Conservation (phyloP, 2,797 vertebrate species). For the Halcyon badia region DNA sequence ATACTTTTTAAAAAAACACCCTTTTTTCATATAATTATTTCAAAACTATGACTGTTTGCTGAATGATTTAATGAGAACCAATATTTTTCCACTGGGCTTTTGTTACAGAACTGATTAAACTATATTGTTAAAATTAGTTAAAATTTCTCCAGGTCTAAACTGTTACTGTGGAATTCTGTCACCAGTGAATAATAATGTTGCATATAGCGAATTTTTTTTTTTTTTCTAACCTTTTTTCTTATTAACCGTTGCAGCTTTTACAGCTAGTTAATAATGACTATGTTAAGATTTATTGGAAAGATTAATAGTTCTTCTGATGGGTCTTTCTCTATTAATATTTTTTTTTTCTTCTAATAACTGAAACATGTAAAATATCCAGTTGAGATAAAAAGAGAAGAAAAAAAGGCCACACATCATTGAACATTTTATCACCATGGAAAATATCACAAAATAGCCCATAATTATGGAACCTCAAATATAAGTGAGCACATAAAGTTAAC, state of each 20-base stretch:
- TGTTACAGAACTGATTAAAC: not conserved
- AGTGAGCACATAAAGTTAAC: constrained; percentile 1
- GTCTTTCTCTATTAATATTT: not conserved
- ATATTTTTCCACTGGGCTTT: not conserved
- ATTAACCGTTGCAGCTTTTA: not conserved
- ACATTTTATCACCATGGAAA: not conserved
- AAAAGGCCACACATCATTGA: not conserved
- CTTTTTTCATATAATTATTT: not conserved
- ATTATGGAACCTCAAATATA: constrained; percentile 42
- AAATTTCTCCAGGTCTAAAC: not conserved
- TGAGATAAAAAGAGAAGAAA: not conserved
- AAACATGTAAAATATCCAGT: constrained; percentile 3
- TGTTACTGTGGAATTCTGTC: not conserved
- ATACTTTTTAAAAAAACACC: accelerated
- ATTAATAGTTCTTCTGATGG: constrained; percentile 20
- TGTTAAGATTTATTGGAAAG: constrained; percentile 12
- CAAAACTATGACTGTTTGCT: not conserved
- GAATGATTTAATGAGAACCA: not conserved
- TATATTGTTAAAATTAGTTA: not conserved
- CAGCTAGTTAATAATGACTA: not conserved
- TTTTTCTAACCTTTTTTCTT: not conserved
- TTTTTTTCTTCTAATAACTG: not conserved
- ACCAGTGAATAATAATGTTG: not conserved
- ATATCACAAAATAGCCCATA: constrained; percentile 21
- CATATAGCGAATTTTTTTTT: not conserved